Base-by-base conservation (phyloP, 2,113 vertebrate genomes). In the Alethe diademata region DNA sequence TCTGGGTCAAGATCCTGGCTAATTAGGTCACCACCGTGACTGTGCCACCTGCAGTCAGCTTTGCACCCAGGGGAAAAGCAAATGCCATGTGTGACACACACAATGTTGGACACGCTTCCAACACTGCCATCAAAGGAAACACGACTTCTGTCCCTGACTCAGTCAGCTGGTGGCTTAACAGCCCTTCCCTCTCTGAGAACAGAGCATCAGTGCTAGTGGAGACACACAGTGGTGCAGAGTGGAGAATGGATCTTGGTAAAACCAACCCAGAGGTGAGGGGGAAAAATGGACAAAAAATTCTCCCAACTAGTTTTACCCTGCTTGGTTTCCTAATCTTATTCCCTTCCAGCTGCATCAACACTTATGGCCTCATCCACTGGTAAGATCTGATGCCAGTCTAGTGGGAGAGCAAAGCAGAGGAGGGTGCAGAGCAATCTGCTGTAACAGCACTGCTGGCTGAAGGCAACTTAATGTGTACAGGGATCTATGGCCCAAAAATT, bases 61-160 rank as follows among this genome's bases (percentile, higher is more conserved):
- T 36, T 58, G 78, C 33, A 90, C 47, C 45, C 45, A 22, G 17
- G 38, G 33, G 62, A 73, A 42, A 8, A 70, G 35, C 35, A 71
- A 50, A 66, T 42, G 29, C 38, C 15, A 2, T 11, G 36, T 5
- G 36, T 38, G 36, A 36, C 29, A 79, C 19, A 9, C 45, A 15
- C 36, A 5, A 5, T 22, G 47, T 29, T 0, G 0, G 47, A 53
- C 9, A 15, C 0, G 0, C 35, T 57, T 78, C 3, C 2, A 58
- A 19, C 18, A 3, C 7, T 1, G 9, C 72, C 8, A 1, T 25
- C 61, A 17, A 36, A 45, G 13, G 18, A 56, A 71, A 15, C 8
- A 25, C 17, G 28, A 6, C 31, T 40, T 36, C 16, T 75, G 31
- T 40, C 10, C 36, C 12, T 0, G 0, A 1, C 24, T 29, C 12